These are phyloP conservation scores for Apantesis nais DNA, from an alignment of 2,888 invertebrate species.

Conservation along the genomic window DNA sequence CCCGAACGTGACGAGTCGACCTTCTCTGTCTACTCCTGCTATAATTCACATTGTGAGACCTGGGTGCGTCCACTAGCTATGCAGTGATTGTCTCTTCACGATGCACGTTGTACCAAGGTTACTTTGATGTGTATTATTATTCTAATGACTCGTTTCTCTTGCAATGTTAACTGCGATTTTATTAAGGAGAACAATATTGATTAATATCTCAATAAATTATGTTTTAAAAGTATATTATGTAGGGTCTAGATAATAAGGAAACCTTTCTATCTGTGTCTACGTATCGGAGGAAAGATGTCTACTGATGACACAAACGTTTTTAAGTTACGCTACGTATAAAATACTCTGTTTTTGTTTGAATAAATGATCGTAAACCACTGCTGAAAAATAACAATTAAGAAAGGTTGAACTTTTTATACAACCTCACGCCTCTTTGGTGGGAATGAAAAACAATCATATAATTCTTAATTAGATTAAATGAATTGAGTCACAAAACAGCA, in stretches of 20 bases:
- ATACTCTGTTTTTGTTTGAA: too few relatives aligned
- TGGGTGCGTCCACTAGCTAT: conserved; percentile 81
- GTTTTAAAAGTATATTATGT: not conserved
- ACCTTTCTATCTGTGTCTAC: too few relatives aligned
- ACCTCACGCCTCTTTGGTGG: too few relatives aligned
- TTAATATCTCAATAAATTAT: not conserved
- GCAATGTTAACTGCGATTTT: not conserved
- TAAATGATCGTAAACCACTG: too few relatives aligned
- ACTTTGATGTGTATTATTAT: conserved; percentile 32
- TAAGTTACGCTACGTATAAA: too few relatives aligned
- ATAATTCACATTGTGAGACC: conserved; percentile 75
- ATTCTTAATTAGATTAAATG: too few relatives aligned
- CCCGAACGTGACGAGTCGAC: conserved; percentile 84
- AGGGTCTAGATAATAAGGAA: not conserved
- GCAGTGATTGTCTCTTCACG: conserved; percentile 84
- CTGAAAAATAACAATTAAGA: too few relatives aligned
- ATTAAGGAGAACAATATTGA: not conserved
- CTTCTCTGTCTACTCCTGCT: conserved; percentile 73
- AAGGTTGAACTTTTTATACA: too few relatives aligned
- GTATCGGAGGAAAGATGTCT: too few relatives aligned
- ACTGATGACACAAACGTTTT: too few relatives aligned
- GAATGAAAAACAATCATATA: not conserved
- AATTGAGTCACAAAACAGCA: too few relatives aligned
- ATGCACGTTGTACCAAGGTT: conserved; percentile 71
- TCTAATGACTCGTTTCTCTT: conserved; percentile 32